Percentiles rank a stretch among this genome's conserved stretches.
phyloP scores from a whole-genome alignment of 2,888 invertebrate species.

The Drosophila borealis region DNA sequence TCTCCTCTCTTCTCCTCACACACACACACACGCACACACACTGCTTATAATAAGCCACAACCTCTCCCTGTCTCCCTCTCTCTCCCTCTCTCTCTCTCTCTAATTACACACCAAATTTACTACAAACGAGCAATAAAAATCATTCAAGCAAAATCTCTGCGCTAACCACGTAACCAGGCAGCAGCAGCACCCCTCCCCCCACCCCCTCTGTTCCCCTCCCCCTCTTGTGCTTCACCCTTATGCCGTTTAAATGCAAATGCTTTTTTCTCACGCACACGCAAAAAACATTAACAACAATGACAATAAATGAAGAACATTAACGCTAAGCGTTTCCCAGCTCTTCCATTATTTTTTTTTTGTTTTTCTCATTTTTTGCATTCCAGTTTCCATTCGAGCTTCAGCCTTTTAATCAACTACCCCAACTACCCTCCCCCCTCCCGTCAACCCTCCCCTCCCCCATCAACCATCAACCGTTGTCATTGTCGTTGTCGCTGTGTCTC shows the following conservation, averaged over 20 bases:
- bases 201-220: neutral
- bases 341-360: no score
- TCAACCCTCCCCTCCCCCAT: neutral
- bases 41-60: conserved; percentile 57
- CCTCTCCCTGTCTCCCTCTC: neutral
- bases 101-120: conserved; percentile 80
- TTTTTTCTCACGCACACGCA: conserved; percentile 73
- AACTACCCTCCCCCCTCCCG: conserved; percentile 3
- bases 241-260: conserved; percentile 71
- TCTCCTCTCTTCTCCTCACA: no score
- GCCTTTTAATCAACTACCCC: no score
- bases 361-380: no score
- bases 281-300: conserved; percentile 73
- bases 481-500: neutral
- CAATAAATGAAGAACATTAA: conserved; percentile 78
- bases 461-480: neutral
- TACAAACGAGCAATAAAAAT: conserved; percentile 80
- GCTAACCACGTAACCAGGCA: conserved; percentile 50
- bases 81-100: conserved; percentile 23
- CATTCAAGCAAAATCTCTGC: conserved; percentile 78
- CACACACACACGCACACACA: neutral
- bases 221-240: neutral
- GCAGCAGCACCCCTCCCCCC: neutral
- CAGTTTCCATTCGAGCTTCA: no score
- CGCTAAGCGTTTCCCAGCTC: conserved; percentile 65